Conservation (phyloP, 2,888 invertebrate species). For the Nomada lathburiana region DNA sequence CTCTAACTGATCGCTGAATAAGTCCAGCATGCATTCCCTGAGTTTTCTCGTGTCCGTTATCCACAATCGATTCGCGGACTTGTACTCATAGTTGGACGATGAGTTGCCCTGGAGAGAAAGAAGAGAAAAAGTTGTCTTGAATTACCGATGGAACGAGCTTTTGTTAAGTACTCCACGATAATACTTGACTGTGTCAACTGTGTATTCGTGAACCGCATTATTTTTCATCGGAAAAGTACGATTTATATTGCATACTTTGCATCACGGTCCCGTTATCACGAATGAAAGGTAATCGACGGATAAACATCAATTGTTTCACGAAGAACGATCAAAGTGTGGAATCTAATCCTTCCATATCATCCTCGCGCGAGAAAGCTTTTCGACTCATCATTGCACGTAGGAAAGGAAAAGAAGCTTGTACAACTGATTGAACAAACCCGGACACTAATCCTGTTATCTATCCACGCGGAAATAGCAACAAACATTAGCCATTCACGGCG, state of each 20-base stretch:
- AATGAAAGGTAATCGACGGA: neutral
- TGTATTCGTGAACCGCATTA: neutral
- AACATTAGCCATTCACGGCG: neutral
- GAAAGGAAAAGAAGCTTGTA: no score
- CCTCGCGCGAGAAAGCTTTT: no score
- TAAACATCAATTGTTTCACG: no score
- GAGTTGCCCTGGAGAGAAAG: constrained; percentile 77
- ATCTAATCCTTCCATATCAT: no score
- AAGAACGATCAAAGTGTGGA: no score
- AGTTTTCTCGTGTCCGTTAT: constrained; percentile 87
- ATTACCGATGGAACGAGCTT: neutral
- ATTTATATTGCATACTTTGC: no score
- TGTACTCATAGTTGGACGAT: constrained; percentile 89
- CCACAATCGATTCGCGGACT: constrained; percentile 92
- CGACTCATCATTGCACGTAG: no score
- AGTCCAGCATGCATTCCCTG: constrained; percentile 88
- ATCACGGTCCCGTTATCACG: neutral
- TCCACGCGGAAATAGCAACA: neutral
- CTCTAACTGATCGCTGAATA: constrained; percentile 89
- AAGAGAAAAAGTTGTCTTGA: neutral
- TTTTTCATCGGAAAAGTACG: neutral
- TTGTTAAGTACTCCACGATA: no score
- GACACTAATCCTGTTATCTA: neutral
- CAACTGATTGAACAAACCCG: neutral
- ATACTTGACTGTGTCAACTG: no score